These are phyloP conservation scores for Anagrus nilaparvatae DNA, from an alignment of 1,140 invertebrate genomes.

Conservation along the genomic window DNA sequence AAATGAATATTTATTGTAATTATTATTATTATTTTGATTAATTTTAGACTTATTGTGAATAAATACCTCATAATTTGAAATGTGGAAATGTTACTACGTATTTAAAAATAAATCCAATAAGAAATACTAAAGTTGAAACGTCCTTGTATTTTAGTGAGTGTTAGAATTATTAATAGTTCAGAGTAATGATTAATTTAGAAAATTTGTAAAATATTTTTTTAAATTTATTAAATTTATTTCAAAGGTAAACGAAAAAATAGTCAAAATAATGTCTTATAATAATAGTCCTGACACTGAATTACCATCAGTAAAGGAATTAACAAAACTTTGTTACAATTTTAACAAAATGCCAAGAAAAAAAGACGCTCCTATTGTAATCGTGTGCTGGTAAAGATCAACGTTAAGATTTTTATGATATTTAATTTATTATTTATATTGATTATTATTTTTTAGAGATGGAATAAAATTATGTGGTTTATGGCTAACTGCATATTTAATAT, in stretches of 20 bases:
- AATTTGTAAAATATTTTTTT: too few species aligned
- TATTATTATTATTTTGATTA: too few species aligned
- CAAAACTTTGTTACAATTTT: constrained; percentile 6
- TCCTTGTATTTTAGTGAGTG: constrained; percentile 10
- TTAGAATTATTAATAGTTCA: constrained; percentile 11
- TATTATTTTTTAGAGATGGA: constrained; percentile 9
- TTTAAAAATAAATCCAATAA: constrained; percentile 4
- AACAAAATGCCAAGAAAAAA: constrained; percentile 2
- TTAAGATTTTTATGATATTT: too few species aligned
- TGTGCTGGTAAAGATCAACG: constrained; percentile 13
- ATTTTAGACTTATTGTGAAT: constrained; percentile 10
- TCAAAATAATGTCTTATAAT: constrained; percentile 11
- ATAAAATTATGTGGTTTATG: constrained; percentile 13
- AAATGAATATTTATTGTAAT: too few species aligned
- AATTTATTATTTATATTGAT: neutral
- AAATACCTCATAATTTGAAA: constrained; percentile 6
- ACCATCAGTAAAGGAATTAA: constrained; percentile 3
- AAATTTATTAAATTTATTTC: too few species aligned
- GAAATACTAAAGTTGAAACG: neutral
- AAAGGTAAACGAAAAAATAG: constrained; percentile 7
- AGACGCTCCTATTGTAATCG: constrained; percentile 2
- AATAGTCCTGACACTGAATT: constrained; percentile 3
- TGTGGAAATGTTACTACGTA: constrained; percentile 6
- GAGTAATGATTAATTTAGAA: too few species aligned
- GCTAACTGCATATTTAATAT: constrained; percentile 6